phyloP scores from a whole-genome alignment of 2,797 vertebrate species.

The Gymnothorax reevesii region DNA sequence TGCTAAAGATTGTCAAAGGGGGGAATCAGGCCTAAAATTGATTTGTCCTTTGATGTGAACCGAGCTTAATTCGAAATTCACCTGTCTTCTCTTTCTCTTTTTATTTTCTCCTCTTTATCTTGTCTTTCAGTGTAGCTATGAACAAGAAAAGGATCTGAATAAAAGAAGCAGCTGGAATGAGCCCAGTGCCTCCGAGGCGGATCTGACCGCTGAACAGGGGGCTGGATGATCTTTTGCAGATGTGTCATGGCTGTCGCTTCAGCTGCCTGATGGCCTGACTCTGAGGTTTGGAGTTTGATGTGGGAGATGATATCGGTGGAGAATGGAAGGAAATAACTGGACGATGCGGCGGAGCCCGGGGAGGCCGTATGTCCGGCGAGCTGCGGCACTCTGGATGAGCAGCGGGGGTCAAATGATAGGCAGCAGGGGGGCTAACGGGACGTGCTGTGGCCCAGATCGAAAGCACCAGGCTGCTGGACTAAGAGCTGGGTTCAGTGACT shows the following conservation, averaged over 20 bases:
- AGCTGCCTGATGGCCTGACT: not conserved
- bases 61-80: no score
- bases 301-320: not conserved
- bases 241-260: not conserved
- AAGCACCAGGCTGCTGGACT: not conserved
- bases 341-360: not conserved
- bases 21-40: no score
- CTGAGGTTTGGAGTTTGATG: not conserved
- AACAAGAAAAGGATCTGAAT: no score
- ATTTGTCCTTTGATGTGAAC: no score
- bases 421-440: not conserved
- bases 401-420: not conserved
- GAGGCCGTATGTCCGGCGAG: not conserved
- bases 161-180: no score
- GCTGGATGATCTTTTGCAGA: not conserved
- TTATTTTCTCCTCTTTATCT: no score
- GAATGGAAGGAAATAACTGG: not conserved
- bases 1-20: no score
- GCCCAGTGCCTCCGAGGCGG: not conserved
- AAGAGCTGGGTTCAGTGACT: not conserved
- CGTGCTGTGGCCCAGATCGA: not conserved
- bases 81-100: no score
- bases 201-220: not conserved
- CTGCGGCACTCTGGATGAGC: not conserved
- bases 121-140: no score